A percentile compares a stretch with the other conserved stretches of the same genome.
Evolutionary conservation across 2,888 invertebrate genomes (phyloP).

Genomic region (Pharmacophagus antenor): DNA sequence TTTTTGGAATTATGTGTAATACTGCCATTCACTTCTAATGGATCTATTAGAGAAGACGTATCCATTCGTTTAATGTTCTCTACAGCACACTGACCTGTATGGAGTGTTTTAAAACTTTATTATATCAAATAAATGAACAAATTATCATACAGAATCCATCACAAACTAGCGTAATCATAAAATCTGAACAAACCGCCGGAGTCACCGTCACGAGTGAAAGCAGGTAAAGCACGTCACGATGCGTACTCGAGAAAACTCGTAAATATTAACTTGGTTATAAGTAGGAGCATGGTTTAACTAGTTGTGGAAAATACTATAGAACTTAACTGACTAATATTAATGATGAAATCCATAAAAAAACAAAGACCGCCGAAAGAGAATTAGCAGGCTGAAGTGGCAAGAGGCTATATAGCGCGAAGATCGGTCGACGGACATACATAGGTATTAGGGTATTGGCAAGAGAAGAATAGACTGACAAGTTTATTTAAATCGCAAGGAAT

Average conservation of each 20-base stretch:
- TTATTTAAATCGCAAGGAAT: too few relatives aligned
- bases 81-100: not conserved
- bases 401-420: too few relatives aligned
- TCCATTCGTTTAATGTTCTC: not conserved
- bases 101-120: not conserved
- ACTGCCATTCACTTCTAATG: not conserved
- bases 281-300: constrained; percentile 20
- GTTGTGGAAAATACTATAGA: not conserved
- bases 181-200: constrained; percentile 35
- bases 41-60: not conserved
- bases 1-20: too few relatives aligned
- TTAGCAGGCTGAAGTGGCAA: too few relatives aligned
- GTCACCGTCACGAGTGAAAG: constrained; percentile 46
- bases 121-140: not conserved
- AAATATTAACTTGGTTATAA: constrained; percentile 41
- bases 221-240: constrained; percentile 41
- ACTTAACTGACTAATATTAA: too few relatives aligned
- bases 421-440: too few relatives aligned
- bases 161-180: constrained; percentile 36
- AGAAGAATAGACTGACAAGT: too few relatives aligned
- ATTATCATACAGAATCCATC: constrained; percentile 23
- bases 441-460: too few relatives aligned
- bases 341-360: too few relatives aligned
- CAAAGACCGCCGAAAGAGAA: too few relatives aligned
- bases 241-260: constrained; percentile 47